Conservation (phyloP, 2,888 invertebrate genomes). For the Omphaloscelis lunosa region DNA sequence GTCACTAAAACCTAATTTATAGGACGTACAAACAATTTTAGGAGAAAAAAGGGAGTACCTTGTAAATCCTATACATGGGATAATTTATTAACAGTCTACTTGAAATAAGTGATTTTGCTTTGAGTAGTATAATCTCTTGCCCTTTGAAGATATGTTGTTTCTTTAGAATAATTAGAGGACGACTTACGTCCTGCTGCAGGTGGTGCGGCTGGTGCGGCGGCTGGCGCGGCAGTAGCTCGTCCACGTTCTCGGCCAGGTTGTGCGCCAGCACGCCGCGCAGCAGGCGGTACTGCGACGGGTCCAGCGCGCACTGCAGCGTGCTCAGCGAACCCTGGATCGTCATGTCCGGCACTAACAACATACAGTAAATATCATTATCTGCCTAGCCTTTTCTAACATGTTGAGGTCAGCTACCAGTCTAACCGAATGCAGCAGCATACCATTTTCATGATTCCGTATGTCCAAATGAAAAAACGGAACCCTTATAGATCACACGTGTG, state of each 20-base stretch:
- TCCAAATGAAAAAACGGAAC: no score
- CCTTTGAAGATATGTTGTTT: no score
- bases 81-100: no score
- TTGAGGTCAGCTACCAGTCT: no score
- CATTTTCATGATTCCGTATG: not conserved
- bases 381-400: not conserved
- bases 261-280: conserved; percentile 96
- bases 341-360: conserved; percentile 93
- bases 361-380: not conserved
- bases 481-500: no score
- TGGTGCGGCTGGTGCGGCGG: not conserved
- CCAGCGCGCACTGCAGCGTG: conserved; percentile 95
- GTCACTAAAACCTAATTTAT: no score
- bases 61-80: no score
- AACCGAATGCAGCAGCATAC: not conserved
- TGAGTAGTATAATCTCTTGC: not conserved
- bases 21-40: no score
- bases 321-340: conserved; percentile 96
- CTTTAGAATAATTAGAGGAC: not conserved
- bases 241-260: conserved; percentile 96
- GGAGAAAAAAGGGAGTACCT: no score
- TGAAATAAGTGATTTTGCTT: not conserved
- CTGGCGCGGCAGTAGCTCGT: conserved; percentile 72
- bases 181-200: conserved; percentile 23
- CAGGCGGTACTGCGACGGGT: conserved; percentile 96